Base-by-base conservation (phyloP, 2,888 invertebrate genomes). In the Phrixothrix hirtus region DNA sequence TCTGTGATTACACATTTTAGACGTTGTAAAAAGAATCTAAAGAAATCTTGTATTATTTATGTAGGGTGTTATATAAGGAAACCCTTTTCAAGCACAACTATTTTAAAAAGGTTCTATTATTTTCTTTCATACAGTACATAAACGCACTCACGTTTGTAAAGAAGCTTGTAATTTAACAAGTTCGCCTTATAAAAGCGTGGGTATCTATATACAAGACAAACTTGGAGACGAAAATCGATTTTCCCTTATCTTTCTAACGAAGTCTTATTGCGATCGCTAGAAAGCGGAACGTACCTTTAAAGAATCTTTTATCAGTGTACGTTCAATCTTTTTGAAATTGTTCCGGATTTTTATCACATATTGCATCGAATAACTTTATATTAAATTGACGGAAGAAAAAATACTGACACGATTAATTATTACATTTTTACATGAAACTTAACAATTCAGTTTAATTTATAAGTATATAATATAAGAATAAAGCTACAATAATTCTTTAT, bases 231-330 rank as follows among this genome's bases (percentile, higher is more conserved):
- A 35, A 49, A 49, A 49, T 49, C 49, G 49, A 49, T 49, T 43
- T 43, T 37, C 42, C 43, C 49, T 49, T 49, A 49, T 49, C 49
- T 49, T 21, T 30, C 43, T 49, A 43, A 49, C 42, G 43, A 49
- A 49, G 49, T 42, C 42, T 49, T 49, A 49, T 49, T 34, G 42
- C 49, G 27, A 49, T 49, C 25, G 30, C 49, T 42, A 37, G 21
- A 49, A 42, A 49, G 43, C 42, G 42, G 39, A 47, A 47, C 39
- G 25, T 39, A 13, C 21, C 30, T 37, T 15, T 37, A 17, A 45
- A 16, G 27, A 11, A 10, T 31, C 36, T 25, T 17, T 35, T 17
- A 37, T 37, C 21, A 15, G 32, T 1, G 29, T 29, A 17, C 31
- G 11, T 30, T 29, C 6, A 29, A 14, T 25, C 13, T 14, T 21